Evolutionary conservation across 1,140 invertebrate genomes (phyloP).

Genomic region (Maconellicoccus hirsutus): DNA sequence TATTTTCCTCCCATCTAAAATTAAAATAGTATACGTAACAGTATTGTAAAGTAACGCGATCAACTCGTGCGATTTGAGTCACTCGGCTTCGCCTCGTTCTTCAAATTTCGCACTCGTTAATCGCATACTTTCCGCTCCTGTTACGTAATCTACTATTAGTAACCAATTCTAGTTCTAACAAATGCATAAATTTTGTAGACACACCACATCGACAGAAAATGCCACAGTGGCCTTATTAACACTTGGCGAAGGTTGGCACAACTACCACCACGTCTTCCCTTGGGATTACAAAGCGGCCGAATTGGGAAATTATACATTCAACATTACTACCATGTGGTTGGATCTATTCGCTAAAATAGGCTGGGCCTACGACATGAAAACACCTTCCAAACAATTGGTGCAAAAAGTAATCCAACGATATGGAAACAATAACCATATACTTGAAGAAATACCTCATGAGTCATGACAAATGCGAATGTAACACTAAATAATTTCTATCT

Average conservation of each 20-base stretch:
- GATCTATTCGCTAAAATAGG: constrained; percentile 72
- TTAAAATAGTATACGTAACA: no score
- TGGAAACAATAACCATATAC: not conserved
- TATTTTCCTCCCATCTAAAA: no score
- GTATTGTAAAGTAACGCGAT: no score
- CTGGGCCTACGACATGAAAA: constrained; percentile 65
- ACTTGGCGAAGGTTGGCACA: constrained; percentile 81
- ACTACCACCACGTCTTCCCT: constrained; percentile 90
- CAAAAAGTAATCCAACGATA: constrained; percentile 31
- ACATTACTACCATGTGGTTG: constrained; percentile 71
- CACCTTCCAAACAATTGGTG: constrained; percentile 50
- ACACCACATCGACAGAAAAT: constrained; percentile 61
- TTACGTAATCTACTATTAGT: no score
- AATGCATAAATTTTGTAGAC: no score
- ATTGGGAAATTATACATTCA: constrained; percentile 62
- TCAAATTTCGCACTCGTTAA: constrained; percentile 44
- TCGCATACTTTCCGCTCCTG: no score
- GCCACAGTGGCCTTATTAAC: constrained; percentile 53
- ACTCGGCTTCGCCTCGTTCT: no score
- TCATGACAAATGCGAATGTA: no score
- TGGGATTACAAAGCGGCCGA: constrained; percentile 83
- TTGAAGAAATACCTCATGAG: not conserved
- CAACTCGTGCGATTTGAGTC: no score
- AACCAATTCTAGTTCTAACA: no score
- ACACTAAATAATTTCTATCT: no score